phyloP scores from a whole-genome alignment of 2,888 invertebrate species.

The Pristionchus arcanus region DNA sequence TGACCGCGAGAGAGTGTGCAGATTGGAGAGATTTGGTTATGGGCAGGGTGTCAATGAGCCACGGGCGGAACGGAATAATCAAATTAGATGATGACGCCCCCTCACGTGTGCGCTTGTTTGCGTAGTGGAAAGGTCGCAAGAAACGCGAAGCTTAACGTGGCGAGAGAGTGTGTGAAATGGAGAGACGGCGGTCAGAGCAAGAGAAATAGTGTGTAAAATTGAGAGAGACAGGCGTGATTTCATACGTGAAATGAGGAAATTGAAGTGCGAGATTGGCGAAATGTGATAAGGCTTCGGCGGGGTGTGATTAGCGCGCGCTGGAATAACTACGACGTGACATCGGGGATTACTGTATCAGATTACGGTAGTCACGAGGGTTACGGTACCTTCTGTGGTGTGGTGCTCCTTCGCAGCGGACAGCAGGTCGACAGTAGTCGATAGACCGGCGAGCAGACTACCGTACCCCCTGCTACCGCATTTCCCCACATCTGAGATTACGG shows the following conservation, averaged over 20 bases:
- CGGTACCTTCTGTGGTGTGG: slow-evolving; percentile 42
- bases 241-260: slow-evolving; percentile 31
- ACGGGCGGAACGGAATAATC: slow-evolving; percentile 19
- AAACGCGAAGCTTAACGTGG: background rate
- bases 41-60: background rate
- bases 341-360: background rate
- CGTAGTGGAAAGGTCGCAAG: slow-evolving; percentile 34
- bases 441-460: slow-evolving; percentile 70
- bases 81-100: slow-evolving; percentile 11
- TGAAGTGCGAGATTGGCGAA: background rate
- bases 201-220: background rate
- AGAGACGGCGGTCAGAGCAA: background rate
- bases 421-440: slow-evolving; percentile 68
- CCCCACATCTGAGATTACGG: slow-evolving; percentile 65
- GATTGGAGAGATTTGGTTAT: background rate
- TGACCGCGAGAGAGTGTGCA: background rate
- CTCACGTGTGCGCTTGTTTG: background rate
- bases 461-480: slow-evolving; percentile 60
- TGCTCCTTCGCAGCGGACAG: slow-evolving; percentile 64
- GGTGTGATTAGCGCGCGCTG: background rate
- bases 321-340: background rate
- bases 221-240: background rate
- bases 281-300: background rate
- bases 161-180: slow-evolving; percentile 30
- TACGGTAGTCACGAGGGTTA: background rate